Evolutionary conservation across 2,113 vertebrate genomes (phyloP).

Genomic region (Dromiciops gliroides): DNA sequence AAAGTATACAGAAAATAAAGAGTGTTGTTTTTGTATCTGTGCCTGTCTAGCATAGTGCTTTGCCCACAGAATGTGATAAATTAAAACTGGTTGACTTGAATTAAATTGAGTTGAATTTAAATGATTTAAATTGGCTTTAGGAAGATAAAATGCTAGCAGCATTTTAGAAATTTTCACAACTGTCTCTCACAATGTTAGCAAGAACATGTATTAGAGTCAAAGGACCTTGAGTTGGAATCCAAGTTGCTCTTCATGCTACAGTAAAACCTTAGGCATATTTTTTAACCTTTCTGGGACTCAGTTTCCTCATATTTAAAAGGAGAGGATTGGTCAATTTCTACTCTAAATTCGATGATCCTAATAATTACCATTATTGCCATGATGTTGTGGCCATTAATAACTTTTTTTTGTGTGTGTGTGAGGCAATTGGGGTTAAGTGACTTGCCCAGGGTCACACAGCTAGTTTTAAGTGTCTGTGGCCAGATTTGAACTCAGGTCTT

Average conservation of each 20-base stretch:
- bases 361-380: not conserved
- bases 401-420: too few relatives aligned
- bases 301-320: not conserved
- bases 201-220: not conserved
- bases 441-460: too few relatives aligned
- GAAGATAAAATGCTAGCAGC: not conserved
- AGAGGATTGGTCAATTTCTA: not conserved
- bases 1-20: not conserved
- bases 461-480: too few relatives aligned
- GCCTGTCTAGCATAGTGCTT: not conserved
- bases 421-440: too few relatives aligned
- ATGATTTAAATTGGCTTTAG: not conserved
- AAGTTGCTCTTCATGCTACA: not conserved
- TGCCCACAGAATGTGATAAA: not conserved
- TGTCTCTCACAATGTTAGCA: not conserved
- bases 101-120: not conserved
- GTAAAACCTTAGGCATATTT: not conserved
- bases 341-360: not conserved
- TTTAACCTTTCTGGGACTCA: not conserved
- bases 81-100: not conserved
- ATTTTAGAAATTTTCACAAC: not conserved
- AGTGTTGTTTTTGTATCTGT: not conserved
- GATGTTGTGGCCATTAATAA: not conserved
- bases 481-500: too few relatives aligned
- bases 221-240: not conserved